Evolutionary conservation across 1,140 invertebrate species (phyloP).

Genomic region (Polypedilum pembai): DNA sequence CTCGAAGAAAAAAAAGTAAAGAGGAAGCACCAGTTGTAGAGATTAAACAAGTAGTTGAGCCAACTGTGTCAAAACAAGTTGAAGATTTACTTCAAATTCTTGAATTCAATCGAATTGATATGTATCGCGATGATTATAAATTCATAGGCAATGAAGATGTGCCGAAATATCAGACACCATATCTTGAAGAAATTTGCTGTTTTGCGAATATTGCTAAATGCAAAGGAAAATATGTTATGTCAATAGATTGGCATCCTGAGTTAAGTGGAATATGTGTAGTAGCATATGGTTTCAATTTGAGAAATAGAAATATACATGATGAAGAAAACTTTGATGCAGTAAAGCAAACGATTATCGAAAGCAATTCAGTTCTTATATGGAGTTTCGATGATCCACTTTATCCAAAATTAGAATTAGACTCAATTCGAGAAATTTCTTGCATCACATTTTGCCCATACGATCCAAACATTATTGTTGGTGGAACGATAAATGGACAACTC

Average conservation of each 20-base stretch:
- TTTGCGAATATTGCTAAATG: constrained; percentile 42
- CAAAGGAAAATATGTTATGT: constrained; percentile 49
- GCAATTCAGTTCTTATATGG: constrained; percentile 63
- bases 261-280: constrained; percentile 56
- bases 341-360: constrained; percentile 46
- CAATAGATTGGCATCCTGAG: constrained; percentile 59
- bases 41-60: constrained; percentile 30
- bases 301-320: constrained; percentile 42
- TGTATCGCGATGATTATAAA: constrained; percentile 41
- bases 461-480: constrained; percentile 59
- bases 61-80: constrained; percentile 37
- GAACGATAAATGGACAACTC: constrained; percentile 63
- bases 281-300: constrained; percentile 51
- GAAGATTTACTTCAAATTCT: constrained; percentile 38
- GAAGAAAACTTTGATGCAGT: constrained; percentile 44
- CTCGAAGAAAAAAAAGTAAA: constrained; percentile 30
- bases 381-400: constrained; percentile 59
- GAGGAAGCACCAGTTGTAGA: constrained; percentile 29
- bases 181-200: constrained; percentile 40
- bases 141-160: constrained; percentile 36
- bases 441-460: constrained; percentile 61
- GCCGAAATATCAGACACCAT: constrained; percentile 37
- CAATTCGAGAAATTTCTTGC: constrained; percentile 53
- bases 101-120: constrained; percentile 42
- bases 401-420: constrained; percentile 61